These are phyloP conservation scores for Dinoponera quadriceps DNA, from an alignment of 1,140 invertebrate species.

Conservation along the genomic window DNA sequence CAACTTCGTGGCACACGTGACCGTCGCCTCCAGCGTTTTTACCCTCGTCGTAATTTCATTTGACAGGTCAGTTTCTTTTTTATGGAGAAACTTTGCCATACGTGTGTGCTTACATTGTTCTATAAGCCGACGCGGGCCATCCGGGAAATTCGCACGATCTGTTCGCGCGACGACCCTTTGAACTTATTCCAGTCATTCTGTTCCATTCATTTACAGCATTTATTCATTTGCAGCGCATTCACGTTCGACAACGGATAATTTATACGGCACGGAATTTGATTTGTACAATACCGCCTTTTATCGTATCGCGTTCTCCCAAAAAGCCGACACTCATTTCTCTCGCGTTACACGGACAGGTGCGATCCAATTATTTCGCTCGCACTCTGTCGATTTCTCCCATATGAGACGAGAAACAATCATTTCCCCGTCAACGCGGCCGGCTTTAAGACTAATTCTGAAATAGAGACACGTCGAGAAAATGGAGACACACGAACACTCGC, in stretches of 20 bases:
- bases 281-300: too few species aligned
- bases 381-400: background rate
- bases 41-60: constrained; percentile 94
- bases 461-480: constrained; percentile 42
- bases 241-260: too few species aligned
- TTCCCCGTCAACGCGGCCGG: background rate
- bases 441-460: constrained; percentile 38
- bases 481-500: constrained; percentile 11
- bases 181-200: background rate
- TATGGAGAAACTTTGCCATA: background rate
- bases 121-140: too few species aligned
- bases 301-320: too few species aligned
- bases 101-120: background rate
- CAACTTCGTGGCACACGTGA: constrained; percentile 95
- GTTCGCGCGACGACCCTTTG: background rate
- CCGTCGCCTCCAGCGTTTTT: constrained; percentile 95
- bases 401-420: background rate
- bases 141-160: too few species aligned
- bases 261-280: too few species aligned
- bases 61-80: constrained; percentile 89
- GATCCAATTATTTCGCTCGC: background rate
- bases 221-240: too few species aligned
- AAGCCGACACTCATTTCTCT: background rate
- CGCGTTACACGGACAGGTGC: background rate
- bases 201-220: too few species aligned